phyloP scores from a whole-genome alignment of 2,113 vertebrate genomes.

The Spea bombifrons region DNA sequence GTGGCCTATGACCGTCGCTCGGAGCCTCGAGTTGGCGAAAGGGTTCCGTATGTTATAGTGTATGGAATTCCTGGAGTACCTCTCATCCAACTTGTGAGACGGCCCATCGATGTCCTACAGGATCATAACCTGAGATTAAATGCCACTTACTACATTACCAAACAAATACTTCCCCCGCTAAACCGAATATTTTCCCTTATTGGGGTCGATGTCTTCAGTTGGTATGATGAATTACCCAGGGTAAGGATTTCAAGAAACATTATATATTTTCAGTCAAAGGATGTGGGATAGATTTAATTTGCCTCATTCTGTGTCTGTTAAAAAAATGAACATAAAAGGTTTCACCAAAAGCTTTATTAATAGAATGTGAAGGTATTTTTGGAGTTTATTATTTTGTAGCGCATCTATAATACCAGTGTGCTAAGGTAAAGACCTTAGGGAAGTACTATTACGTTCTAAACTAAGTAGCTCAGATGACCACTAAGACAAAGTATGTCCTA shows the following conservation, averaged over 20 bases:
- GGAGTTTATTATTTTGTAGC: too few species aligned
- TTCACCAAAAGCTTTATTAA: too few species aligned
- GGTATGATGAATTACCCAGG: constrained; percentile 93
- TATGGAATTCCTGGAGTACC: constrained; percentile 85
- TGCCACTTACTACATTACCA: constrained; percentile 89
- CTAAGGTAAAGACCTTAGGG: too few species aligned
- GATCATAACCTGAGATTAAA: constrained; percentile 85
- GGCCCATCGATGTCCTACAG: constrained; percentile 85
- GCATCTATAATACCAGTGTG: too few species aligned
- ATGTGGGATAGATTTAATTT: too few species aligned
- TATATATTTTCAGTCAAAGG: too few species aligned
- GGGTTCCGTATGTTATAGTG: constrained; percentile 92
- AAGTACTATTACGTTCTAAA: too few species aligned
- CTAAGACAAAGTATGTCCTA: too few species aligned
- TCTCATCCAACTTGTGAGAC: constrained; percentile 92
- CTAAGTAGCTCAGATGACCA: too few species aligned
- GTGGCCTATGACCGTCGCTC: constrained; percentile 84
- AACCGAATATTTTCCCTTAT: constrained; percentile 89
- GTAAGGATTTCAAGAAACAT: constrained; percentile 62
- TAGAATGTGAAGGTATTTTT: too few species aligned
- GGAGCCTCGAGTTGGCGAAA: constrained; percentile 89
- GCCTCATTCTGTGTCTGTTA: too few species aligned
- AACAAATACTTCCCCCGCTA: constrained; percentile 93
- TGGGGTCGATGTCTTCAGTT: constrained; percentile 90
- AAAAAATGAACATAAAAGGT: too few species aligned